Percentiles rank a stretch among this genome's conserved stretches.
Evolutionary conservation across 1,140 invertebrate genomes (phyloP).

Genomic region (Aleiodes sp.): DNA sequence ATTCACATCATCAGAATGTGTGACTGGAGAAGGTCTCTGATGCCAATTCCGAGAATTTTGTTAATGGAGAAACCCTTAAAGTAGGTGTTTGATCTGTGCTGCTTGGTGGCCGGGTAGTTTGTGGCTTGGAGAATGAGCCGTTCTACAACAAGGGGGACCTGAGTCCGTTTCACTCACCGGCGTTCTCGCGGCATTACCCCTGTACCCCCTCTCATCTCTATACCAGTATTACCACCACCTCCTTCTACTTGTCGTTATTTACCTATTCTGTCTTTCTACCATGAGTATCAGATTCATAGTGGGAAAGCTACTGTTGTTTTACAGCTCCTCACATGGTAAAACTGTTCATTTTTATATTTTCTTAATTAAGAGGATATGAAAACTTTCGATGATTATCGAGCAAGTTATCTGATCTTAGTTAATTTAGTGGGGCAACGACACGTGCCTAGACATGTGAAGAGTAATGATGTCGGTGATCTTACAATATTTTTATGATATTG

Average conservation of each 20-base stretch:
- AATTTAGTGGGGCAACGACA: background rate
- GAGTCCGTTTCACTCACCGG: slow-evolving; percentile 7
- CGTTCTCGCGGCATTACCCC: background rate
- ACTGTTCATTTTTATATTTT: background rate
- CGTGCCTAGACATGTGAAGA: too few relatives aligned
- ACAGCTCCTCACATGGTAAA: background rate
- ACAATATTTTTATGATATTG: too few relatives aligned
- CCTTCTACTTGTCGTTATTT: slow-evolving; percentile 8
- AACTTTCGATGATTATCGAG: background rate
- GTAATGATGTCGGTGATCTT: too few relatives aligned
- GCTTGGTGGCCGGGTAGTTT: slow-evolving; percentile 63
- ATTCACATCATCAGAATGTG: background rate
- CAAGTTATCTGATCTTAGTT: background rate
- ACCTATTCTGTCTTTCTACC: slow-evolving; percentile 5
- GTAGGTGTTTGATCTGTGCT: slow-evolving; percentile 52
- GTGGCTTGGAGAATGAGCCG: slow-evolving; percentile 43
- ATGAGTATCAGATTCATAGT: background rate
- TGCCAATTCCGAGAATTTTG: background rate
- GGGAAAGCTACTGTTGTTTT: too few relatives aligned
- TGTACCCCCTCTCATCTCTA: background rate
- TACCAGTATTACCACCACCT: background rate
- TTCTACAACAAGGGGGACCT: slow-evolving; percentile 11
- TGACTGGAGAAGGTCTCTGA: background rate
- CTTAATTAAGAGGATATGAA: background rate
- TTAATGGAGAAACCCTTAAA: background rate